Base-by-base conservation (phyloP, 2,888 invertebrate genomes). In the Spodoptera littoralis region DNA sequence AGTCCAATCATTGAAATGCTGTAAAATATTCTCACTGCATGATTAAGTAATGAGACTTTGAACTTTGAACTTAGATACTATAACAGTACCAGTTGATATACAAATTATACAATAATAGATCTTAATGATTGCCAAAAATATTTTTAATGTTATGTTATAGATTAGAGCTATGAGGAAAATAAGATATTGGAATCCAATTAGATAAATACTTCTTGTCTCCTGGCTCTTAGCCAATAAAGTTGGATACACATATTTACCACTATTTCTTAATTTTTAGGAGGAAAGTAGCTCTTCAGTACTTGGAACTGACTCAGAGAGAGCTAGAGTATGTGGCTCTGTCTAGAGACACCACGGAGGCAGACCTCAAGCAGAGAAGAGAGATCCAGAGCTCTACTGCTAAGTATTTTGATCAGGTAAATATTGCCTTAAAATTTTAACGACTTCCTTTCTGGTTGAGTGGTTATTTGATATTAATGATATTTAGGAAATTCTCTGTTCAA, bases 301-400 rank as follows among this genome's bases (percentile, higher is more conserved):
- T 98, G 81, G 98, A 99, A 90, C 87, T 99, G 58, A 98, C 98
- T 0, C 96, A 97, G 77, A 95, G 98, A 57, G 99, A 99, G 94
- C 94, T 98, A 55, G 99, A 99, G 88, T 99, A 99, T 92, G 97
- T 99, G 27, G 97, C 99, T 0, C 93, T 99, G 18, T 99, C 99
- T 30, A 95, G 99, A 74, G 99, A 99, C 86, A 99, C 99, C 0
- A 99, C 99, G 0, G 99, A 99, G 90, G 97, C 98, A 4, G 99
- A 99, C 90, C 95, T 99, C 30, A 99, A 99, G 88, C 99, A 99
- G 88, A 95, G 99, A 55, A 95, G 99, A 76, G 99, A 99, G 92
- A 99, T 99, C 60, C 95, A 96, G 70, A 95, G 95, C 60, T 98
- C 98, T 18, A 98, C 98, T 44, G 98, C 99, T 0, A 96, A 96